These are phyloP conservation scores for Sarcophaga rosellei DNA, from an alignment of 2,888 invertebrate genomes.

Conservation along the genomic window DNA sequence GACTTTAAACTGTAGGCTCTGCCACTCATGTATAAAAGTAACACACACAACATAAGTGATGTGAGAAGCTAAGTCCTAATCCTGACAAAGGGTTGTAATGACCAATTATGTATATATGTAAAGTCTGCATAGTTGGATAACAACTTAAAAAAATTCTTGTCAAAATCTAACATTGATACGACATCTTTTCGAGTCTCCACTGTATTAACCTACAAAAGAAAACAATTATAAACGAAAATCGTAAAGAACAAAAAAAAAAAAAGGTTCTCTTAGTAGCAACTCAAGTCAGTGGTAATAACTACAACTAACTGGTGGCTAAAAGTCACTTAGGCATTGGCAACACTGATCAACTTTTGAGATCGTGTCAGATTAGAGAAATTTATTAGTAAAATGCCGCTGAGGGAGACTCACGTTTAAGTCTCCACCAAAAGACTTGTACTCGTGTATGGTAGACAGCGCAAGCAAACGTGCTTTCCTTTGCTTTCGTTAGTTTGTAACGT, in stretches of 20 bases:
- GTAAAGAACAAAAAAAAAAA: neutral
- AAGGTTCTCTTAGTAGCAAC: slow-evolving; percentile 17
- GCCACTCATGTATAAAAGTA: too few relatives aligned
- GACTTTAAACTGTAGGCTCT: too few relatives aligned
- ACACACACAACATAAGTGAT: too few relatives aligned
- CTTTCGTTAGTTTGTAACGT: neutral
- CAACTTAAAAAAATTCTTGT: too few relatives aligned
- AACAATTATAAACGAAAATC: slow-evolving; percentile 1
- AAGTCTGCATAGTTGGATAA: too few relatives aligned
- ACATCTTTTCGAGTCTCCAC: neutral
- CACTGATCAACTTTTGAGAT: slow-evolving; percentile 72
- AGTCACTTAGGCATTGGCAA: slow-evolving; percentile 67
- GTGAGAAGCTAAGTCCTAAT: too few relatives aligned
- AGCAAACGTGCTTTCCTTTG: slow-evolving; percentile 1
- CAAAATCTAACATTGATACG: too few relatives aligned
- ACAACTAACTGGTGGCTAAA: slow-evolving; percentile 58
- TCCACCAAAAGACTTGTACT: slow-evolving; percentile 26
- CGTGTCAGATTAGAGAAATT: slow-evolving; percentile 74
- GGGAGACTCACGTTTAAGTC: slow-evolving; percentile 59
- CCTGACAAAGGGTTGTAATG: too few relatives aligned
- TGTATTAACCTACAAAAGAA: neutral
- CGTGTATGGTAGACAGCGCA: slow-evolving; percentile 49
- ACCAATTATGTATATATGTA: too few relatives aligned
- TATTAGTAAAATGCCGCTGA: slow-evolving; percentile 70
- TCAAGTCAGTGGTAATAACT: slow-evolving; percentile 40